Conservation (phyloP, 2,797 vertebrate species). For the Nannoperca obscura region DNA sequence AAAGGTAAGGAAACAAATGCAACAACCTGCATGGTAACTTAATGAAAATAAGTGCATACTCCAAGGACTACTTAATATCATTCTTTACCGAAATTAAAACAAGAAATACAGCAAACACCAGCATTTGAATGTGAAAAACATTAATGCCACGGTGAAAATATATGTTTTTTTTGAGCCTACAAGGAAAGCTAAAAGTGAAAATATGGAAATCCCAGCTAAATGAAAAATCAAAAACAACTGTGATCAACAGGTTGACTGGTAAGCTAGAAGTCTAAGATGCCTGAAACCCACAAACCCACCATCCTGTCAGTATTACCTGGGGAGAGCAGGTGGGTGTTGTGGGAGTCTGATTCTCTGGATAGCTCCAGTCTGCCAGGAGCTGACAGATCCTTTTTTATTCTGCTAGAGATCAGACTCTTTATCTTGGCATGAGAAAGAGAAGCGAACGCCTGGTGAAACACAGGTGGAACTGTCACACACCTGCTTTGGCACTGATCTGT, state of each 20-base stretch:
- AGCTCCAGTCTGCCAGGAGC: constrained; percentile 58
- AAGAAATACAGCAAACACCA: background rate
- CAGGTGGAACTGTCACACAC: constrained; percentile 78
- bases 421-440: constrained; percentile 58
- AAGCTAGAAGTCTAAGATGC: constrained; percentile 17
- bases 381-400: constrained; percentile 71
- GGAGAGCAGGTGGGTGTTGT: constrained; percentile 62
- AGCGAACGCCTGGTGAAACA: constrained; percentile 65
- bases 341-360: constrained; percentile 52
- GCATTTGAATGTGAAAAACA: constrained; percentile 1
- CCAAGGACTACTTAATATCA: background rate
- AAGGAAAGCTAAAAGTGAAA: constrained; percentile 12
- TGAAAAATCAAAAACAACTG: background rate
- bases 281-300: background rate
- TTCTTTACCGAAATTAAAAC: background rate
- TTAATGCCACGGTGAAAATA: background rate
- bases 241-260: constrained; percentile 25
- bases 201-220: constrained; percentile 14
- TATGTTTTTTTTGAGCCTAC: background rate
- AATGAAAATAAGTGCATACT: background rate
- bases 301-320: constrained; percentile 43
- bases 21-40: background rate
- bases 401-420: constrained; percentile 73
- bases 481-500: constrained; percentile 66
- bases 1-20: background rate